Base-by-base conservation (phyloP, 2,113 vertebrate species). In the Caloenas nicobarica region DNA sequence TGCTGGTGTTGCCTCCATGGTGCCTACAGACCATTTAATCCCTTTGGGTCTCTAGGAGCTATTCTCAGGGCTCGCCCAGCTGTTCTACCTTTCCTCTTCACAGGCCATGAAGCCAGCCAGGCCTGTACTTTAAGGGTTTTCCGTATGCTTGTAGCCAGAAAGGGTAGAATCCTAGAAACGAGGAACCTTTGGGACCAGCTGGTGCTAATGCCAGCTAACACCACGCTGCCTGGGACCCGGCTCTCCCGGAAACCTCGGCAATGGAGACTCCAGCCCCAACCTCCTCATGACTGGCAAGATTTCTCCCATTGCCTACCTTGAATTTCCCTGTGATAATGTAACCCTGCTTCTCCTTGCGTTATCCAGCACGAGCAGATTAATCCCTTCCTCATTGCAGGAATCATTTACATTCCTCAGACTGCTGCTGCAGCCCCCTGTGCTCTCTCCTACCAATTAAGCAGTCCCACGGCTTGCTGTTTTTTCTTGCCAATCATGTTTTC, bases 151-250 rank as follows among this genome's bases (percentile, higher is more conserved):
- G 7, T 61, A 16, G 17, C 50, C 26, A 66, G 58, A 72, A 86
- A 65, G 34, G 29, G 54, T 69, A 72, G 71, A 76, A 64, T 61
- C 21, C 40, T 53, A 9, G 36, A 71, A 80, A 48, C 0, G 12
- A 65, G 24, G 33, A 77, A 40, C 38, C 54, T 73, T 56, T 57
- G 72, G 46, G 44, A 84, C 7, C 23, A 57, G 34, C 19, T 83
- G 28, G 34, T 31, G 44, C 16, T 9, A 29, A 48, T 19, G 21
- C 28, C n/a, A 16, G 14, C 2, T 80, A 36, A 40, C 7, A 31
- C 23, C n/a, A 15, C 3, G 0, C 72, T 61, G 16, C 34, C 34
- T 24, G 56, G 28, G 13, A 23, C 60, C 9, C 0, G 0, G 21
- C 44, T 84, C 25, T 53, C 33, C 68, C 29, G 48, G 66, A 60